These are phyloP conservation scores for Sebastes glaucus DNA, from an alignment of 2,797 vertebrate genomes.

Conservation along the genomic window DNA sequence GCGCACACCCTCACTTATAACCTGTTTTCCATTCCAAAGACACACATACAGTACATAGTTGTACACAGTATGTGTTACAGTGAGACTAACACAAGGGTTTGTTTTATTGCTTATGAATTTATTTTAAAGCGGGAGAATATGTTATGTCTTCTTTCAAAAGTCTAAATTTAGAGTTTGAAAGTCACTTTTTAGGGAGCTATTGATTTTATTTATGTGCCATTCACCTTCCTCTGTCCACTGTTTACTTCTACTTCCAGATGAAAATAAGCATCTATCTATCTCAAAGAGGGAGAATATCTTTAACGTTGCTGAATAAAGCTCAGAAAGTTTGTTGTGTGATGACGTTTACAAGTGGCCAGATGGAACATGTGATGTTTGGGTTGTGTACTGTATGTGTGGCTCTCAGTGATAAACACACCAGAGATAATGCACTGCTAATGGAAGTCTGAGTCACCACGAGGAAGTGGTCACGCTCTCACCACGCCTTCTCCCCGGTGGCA, in stretches of 20 bases:
- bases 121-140: not conserved
- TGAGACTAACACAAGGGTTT: not conserved
- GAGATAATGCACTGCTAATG: slow-evolving; percentile 12
- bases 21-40: not conserved
- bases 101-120: not conserved
- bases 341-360: not conserved
- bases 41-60: not conserved
- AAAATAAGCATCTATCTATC: not conserved
- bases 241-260: not conserved
- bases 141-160: not conserved
- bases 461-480: not conserved
- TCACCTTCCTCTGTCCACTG: not conserved
- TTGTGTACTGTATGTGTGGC: not conserved
- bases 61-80: not conserved
- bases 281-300: not conserved
- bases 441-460: slow-evolving; percentile 10
- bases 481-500: not conserved
- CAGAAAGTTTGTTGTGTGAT: not conserved
- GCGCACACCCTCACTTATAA: not conserved
- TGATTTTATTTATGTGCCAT: not conserved
- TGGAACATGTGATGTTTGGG: not conserved
- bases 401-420: slow-evolving; percentile 7
- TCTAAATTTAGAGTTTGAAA: not conserved
- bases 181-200: not conserved
- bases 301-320: not conserved